Conservation (phyloP, 2,797 vertebrate species). For the Rallus crepitans region DNA sequence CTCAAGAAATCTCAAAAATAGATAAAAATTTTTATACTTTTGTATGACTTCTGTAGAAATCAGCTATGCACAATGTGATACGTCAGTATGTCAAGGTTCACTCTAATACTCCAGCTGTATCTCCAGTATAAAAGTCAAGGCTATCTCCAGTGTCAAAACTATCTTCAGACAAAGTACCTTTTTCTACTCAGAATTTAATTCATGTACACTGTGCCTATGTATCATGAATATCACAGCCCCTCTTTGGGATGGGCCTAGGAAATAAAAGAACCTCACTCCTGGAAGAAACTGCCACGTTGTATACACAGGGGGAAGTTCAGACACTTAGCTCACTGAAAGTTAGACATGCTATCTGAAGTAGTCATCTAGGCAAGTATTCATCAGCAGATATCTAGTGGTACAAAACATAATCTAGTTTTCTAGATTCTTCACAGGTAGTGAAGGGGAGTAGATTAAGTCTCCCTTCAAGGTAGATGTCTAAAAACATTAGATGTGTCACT, state of each 20-base stretch:
- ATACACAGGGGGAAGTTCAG: neutral
- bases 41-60: conserved; percentile 3
- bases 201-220: neutral
- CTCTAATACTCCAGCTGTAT: neutral
- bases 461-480: neutral
- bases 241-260: neutral
- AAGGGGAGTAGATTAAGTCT: neutral
- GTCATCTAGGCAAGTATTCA: neutral
- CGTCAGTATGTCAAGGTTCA: neutral
- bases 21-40: neutral
- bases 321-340: neutral
- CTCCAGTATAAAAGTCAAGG: neutral
- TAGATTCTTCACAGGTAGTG: neutral
- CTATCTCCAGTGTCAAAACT: neutral
- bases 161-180: neutral
- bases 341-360: neutral
- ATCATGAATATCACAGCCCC: neutral
- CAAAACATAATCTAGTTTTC: neutral
- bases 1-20: neutral
- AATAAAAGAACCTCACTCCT: neutral
- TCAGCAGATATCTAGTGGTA: neutral
- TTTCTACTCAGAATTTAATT: neutral
- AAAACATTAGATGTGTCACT: neutral
- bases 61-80: neutral
- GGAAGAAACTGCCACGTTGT: neutral